Percentiles rank a stretch among this genome's conserved stretches.
These are phyloP conservation scores for Hymenochirus boettgeri DNA, from an alignment of 2,113 vertebrate species.

Conservation along the genomic window DNA sequence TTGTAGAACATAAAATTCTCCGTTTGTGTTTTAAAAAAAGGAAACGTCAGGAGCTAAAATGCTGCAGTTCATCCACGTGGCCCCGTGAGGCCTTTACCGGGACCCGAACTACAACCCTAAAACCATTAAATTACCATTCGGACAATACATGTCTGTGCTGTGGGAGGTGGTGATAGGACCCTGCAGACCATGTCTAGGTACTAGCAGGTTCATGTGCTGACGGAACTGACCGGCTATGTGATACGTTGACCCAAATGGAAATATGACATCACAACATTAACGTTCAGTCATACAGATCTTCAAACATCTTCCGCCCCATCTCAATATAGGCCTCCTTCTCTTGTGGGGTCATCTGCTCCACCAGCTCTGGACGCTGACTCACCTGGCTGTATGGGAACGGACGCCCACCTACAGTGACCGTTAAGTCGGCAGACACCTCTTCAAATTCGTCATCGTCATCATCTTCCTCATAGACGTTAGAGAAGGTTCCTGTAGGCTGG, in stretches of 20 bases:
- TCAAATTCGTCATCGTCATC: slow-evolving; percentile 90
- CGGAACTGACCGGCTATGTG: background rate
- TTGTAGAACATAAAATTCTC: no score
- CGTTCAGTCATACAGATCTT: slow-evolving; percentile 90
- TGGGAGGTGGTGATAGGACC: no score
- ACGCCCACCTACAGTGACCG: slow-evolving; percentile 81
- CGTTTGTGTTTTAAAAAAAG: no score
- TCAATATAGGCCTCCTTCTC: slow-evolving; percentile 96
- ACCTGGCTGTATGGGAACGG: slow-evolving; percentile 83
- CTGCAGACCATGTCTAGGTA: background rate
- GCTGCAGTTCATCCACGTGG: no score
- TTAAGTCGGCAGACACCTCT: slow-evolving; percentile 82
- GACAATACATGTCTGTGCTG: no score
- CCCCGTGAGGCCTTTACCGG: no score
- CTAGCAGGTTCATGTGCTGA: background rate
- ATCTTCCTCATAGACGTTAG: slow-evolving; percentile 52
- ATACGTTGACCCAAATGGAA: background rate
- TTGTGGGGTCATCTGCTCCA: slow-evolving; percentile 88
- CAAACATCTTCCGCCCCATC: slow-evolving; percentile 90
- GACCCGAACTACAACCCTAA: no score
- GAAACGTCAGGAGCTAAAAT: no score
- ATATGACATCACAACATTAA: background rate
- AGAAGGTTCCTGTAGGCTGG: background rate
- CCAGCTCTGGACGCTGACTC: slow-evolving; percentile 88
- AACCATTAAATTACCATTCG: no score